Base-by-base conservation (phyloP, 2,888 invertebrate genomes). In the Drosophila neonasuta region DNA sequence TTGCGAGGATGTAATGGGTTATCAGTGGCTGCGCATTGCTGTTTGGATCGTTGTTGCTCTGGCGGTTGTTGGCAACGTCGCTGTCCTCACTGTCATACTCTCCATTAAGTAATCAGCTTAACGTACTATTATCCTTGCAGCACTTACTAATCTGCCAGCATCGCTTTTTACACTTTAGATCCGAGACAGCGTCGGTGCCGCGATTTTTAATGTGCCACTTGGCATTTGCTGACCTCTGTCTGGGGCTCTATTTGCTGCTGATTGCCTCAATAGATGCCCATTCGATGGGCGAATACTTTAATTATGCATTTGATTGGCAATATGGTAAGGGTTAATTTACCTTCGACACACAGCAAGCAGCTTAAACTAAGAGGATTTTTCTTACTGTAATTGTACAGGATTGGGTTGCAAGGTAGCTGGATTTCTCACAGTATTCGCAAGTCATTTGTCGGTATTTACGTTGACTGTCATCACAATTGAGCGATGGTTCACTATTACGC, bases 301-400 rank as follows among this genome's bases (percentile, higher is more conserved):
- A 97, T 90, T 95, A 95, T 90, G 97, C 97, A 3, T 97, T 95
- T 82, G 94, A 95, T 86, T 97, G 97, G 97, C 97, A 97, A 91
- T 93, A 94, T 76, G 94, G 95, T 93, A 86, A 89, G 85, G 46
- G 13, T 10, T n/a, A 11, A 6, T 10, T 51, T 51, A 13, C 9
- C 9, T 13, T n/a, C 2, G n/a, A 10, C 9, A 50, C 6, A 0
- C 36, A 24, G 24, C 24, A 24, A 24, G 32, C 10, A n/a, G 39
- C 39, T 13, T 5, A 51, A 10, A 2, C 2, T 15, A 39, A n/a
- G 2, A 1, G 24, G n/a, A 13, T 30, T 13, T 61, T 61, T 54
- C 3, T 48, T 29, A 9, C 11, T 57, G 17, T 10, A 6, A 45
- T 54, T 57, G 13, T 34, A 5, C 78, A 93, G 95, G 96, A 55